Conservation (phyloP, 2,113 vertebrate genomes). For the Gymnarchus niloticus region DNA sequence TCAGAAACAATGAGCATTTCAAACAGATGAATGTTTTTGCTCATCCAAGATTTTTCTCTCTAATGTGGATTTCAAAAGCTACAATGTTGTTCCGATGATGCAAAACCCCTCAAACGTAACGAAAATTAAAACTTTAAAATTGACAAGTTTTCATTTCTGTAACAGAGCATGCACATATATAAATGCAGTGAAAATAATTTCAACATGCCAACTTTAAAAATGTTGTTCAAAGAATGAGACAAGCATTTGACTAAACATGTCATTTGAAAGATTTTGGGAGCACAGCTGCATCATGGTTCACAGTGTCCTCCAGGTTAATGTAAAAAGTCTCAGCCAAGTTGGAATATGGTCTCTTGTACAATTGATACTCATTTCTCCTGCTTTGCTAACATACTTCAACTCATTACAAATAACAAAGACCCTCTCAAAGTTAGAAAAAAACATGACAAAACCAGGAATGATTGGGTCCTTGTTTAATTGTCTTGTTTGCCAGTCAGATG, state of each 20-base stretch:
- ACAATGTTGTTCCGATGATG: neutral
- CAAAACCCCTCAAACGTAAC: neutral
- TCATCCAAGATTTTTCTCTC: neutral
- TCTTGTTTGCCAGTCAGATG: neutral
- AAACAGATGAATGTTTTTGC: neutral
- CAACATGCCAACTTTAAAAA: conserved; percentile 33
- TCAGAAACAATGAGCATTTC: neutral
- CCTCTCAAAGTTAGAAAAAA: neutral
- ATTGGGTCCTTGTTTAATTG: neutral
- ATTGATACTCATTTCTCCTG: neutral
- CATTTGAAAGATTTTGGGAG: neutral
- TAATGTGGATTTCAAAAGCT: neutral
- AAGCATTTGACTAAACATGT: conserved; percentile 24
- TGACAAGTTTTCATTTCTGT: neutral
- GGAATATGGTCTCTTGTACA: neutral
- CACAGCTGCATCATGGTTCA: neutral
- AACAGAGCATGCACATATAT: neutral
- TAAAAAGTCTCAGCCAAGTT: neutral
- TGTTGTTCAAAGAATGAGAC: conserved; percentile 33
- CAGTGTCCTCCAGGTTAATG: neutral
- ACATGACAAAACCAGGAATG: neutral
- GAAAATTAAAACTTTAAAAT: neutral
- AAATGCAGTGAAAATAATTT: neutral
- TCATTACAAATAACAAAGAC: neutral
- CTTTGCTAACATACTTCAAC: neutral